These are phyloP conservation scores for Drosophila sordidula DNA, from an alignment of 2,888 invertebrate species.

Conservation along the genomic window DNA sequence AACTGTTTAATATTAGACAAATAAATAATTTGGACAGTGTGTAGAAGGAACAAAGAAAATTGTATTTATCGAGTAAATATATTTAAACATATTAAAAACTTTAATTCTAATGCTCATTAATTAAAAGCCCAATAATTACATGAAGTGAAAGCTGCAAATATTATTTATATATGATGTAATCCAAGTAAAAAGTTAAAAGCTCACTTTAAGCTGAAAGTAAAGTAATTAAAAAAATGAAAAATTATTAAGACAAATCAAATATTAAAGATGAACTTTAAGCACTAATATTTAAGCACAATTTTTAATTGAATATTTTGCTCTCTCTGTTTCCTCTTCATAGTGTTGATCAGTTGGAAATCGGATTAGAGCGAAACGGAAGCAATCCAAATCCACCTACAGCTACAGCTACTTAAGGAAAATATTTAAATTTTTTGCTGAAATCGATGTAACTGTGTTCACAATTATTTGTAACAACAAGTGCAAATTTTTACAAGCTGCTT, in stretches of 20 bases:
- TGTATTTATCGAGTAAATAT: no score
- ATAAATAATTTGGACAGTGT: no score
- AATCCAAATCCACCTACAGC: constrained; percentile 46
- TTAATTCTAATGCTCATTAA: no score
- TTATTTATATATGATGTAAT: no score
- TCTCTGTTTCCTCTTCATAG: constrained; percentile 15
- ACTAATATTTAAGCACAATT: no score
- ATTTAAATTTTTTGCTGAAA: constrained; percentile 56
- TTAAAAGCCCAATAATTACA: no score
- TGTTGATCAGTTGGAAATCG: constrained; percentile 29
- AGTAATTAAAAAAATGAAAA: no score
- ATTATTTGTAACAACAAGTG: constrained; percentile 59
- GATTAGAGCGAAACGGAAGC: constrained; percentile 15
- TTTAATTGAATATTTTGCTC: neutral
- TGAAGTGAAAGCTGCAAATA: neutral
- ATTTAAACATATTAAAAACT: neutral
- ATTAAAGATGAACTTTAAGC: no score
- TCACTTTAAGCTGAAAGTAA: neutral
- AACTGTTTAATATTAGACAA: no score
- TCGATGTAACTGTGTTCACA: constrained; percentile 66
- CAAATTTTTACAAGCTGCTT: constrained; percentile 54
- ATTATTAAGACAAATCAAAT: no score
- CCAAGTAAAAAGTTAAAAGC: neutral
- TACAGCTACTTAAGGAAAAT: constrained; percentile 49
- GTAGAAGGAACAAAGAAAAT: no score